Conservation (phyloP, 2,797 vertebrate species). For the Eremophila alpestris region DNA sequence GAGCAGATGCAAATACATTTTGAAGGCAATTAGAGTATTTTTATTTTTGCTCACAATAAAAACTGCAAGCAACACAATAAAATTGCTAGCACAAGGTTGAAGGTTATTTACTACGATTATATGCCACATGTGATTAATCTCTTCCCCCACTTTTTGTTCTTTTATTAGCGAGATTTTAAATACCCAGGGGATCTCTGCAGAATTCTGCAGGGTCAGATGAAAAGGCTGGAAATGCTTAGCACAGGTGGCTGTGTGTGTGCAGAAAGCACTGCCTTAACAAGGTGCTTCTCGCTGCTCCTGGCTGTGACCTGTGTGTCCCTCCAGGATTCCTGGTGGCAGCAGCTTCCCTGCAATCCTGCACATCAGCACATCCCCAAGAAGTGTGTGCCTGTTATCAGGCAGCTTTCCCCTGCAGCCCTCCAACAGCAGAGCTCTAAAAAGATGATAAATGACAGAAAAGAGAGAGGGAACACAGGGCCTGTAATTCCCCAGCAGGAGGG, state of each 20-base stretch:
- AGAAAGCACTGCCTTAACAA: background rate
- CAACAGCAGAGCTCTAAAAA: background rate
- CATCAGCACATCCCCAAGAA: background rate
- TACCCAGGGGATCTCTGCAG: background rate
- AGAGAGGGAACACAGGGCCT: background rate
- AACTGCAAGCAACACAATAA: constrained; percentile 33
- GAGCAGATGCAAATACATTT: background rate
- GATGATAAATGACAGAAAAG: background rate
- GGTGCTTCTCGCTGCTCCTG: background rate
- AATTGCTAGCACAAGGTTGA: background rate
- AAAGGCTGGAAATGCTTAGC: background rate
- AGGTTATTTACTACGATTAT: constrained; percentile 28
- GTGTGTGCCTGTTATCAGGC: background rate
- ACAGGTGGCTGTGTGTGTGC: background rate
- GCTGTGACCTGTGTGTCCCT: background rate
- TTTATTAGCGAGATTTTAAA: background rate
- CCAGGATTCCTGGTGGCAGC: background rate
- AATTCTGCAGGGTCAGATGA: background rate
- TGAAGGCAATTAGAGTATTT: constrained; percentile 57
- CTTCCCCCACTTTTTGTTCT: background rate
- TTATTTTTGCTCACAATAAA: constrained; percentile 27
- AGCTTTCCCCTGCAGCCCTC: background rate
- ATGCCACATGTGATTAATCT: constrained; percentile 32
- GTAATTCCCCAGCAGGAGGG: background rate
- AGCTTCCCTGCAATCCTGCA: background rate